Conservation (phyloP, 2,888 invertebrate species). For the Cheilosia variabilis region DNA sequence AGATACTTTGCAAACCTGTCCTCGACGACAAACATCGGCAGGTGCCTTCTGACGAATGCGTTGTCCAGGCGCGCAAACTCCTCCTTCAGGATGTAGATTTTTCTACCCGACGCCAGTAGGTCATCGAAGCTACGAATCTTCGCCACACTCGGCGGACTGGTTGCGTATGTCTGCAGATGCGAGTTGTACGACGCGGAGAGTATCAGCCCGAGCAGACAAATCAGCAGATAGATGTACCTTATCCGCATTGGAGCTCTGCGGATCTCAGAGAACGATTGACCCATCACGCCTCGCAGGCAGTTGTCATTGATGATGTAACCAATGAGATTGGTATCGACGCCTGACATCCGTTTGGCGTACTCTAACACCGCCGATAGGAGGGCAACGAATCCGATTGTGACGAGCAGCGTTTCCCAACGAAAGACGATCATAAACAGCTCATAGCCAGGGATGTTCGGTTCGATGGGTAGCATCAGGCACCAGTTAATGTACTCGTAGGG, state of each 20-base stretch:
- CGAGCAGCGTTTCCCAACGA: constrained; percentile 77
- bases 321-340: constrained; percentile 73
- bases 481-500: constrained; percentile 79
- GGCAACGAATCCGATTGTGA: constrained; percentile 76
- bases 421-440: constrained; percentile 79
- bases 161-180: constrained; percentile 80
- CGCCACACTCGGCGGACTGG: constrained; percentile 78
- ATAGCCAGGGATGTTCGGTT: constrained; percentile 78
- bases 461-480: constrained; percentile 80
- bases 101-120: constrained; percentile 76
- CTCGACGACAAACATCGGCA: constrained; percentile 77
- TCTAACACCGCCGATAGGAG: constrained; percentile 78
- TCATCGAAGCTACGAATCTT: constrained; percentile 78
- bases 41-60: constrained; percentile 76
- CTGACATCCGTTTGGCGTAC: constrained; percentile 75
- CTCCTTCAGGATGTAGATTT: constrained; percentile 76
- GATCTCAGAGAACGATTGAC: constrained; percentile 79
- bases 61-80: constrained; percentile 76
- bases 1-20: constrained; percentile 76
- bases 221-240: constrained; percentile 79
- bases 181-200: constrained; percentile 80
- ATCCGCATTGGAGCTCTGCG: constrained; percentile 77
- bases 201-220: constrained; percentile 79
- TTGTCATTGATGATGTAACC: constrained; percentile 79
- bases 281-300: constrained; percentile 79